Evolutionary conservation across 2,888 invertebrate species (phyloP), one percentile per base, ranked within the genome.

Genomic region (Blera fallax): DNA sequence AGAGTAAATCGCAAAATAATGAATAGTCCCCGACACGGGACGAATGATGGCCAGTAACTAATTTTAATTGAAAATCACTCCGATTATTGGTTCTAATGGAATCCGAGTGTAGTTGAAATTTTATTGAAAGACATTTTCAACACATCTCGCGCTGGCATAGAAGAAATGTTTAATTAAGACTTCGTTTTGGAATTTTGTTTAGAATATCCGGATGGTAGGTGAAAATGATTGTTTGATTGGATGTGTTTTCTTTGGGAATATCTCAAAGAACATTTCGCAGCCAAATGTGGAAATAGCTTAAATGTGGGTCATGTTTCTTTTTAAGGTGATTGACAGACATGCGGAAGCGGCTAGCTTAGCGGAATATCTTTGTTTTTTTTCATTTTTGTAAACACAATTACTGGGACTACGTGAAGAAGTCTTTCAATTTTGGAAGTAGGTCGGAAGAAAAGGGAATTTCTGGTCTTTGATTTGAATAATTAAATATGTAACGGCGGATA

Each of bases 311-410:
- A 69, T 73, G 79, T 74, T 74, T 74, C 73, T 54, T 32, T 54
- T n/a, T 43, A 10, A 70, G 84, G 65, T 80, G 80, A 85, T 84
- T 84, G 83, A 84, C 83, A 48, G 79, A 73, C 73, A 79, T 65
- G 84, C 80, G 84, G 84, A 85, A 80, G 80, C n/a, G n/a, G n/a
- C 50, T 54, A 48, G 69, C 74, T 72, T 48, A 34, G 77, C 34
- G 43, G 52, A 40, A 52, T 50, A 43, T 77, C 60, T 40, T 40
- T 60, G 50, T 29, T 58, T 77, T 29, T 48, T 48, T 24, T 34
- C 21, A 34, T 27, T 27, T 43, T 52, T 37, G 27, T 67, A 52
- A 52, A 65, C 65, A 65, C 2, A 10, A 21, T 50, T 32, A 8
- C 32, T 32, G 5, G 6, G 16, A 27, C 27, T 29, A 27, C 7